Evolutionary conservation across 2,113 vertebrate species (phyloP), one percentile per base, ranked within the genome.

Genomic region (Fregata magnificens): DNA sequence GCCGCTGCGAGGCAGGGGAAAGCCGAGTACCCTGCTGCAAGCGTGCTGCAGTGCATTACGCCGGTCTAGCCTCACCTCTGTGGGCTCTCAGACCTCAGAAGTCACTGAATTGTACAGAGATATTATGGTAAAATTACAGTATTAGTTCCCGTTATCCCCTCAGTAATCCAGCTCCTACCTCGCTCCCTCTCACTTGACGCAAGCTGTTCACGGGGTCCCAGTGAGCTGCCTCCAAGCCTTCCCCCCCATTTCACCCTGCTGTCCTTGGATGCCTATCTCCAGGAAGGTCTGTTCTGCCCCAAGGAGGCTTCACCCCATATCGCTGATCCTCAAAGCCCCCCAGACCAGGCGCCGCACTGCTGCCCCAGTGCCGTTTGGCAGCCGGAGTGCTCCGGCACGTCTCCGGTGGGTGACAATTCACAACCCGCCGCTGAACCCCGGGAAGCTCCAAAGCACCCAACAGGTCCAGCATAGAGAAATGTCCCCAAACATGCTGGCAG

Each of bases 41-140:
- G 49, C 3, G 4, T 3, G 49, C 0, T 10, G 56, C 12, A 7
- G 45, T 5, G 67, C 56, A 1, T 19, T 4, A 22, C 17, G 3
- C 19, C 7, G 49, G 38, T 32, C 42, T 3, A 5, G 44, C 9
- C 73, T 69, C 53, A 17, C 34, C 40, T 38, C 49, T 11, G 28
- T 1, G 34, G 24, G 49, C 66, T 77, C 47, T 42, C 53, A 20
- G 72, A 20, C 32, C 42, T 20, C 25, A 5, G 25, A 47, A 34
- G 19, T 6, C 42, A 34, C 16, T 13, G 28, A 67, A 38, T 74
- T 36, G 3, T 5, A 32, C 8, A 18, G 10, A 74, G 67, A 44
- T 7, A 52, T 7, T 5, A 13, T 3, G 8, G 44, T 19, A 34
- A 34, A 40, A 38, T 74, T 3, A 28, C 3, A 50, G 4, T 8